Conservation (phyloP, 1,140 invertebrate species). For the Thereuonema tuberculata region DNA sequence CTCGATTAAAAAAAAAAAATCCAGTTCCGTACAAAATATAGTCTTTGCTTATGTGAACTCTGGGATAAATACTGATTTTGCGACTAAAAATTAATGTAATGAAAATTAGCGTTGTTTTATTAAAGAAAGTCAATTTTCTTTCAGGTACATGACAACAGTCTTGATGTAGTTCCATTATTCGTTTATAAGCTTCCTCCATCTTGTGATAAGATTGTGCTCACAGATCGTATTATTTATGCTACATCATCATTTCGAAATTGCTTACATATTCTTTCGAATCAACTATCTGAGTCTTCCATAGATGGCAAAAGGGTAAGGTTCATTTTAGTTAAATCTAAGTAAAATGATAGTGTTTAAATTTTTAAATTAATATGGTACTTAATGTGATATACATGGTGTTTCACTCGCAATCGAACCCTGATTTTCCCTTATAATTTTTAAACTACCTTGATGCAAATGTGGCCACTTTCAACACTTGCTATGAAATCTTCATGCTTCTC, state of each 20-base stretch:
- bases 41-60: background rate
- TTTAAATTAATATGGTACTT: too few relatives aligned
- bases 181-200: slow-evolving; percentile 50
- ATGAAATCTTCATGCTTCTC: too few relatives aligned
- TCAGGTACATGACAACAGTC: slow-evolving; percentile 38
- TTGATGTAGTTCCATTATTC: slow-evolving; percentile 47
- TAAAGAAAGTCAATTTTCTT: background rate
- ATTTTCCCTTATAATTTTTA: too few relatives aligned
- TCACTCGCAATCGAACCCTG: too few relatives aligned
- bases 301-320: slow-evolving; percentile 40
- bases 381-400: too few relatives aligned
- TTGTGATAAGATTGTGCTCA: slow-evolving; percentile 41
- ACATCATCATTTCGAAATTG: slow-evolving; percentile 35
- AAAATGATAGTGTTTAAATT: too few relatives aligned
- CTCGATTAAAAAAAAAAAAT: too few relatives aligned
- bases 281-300: slow-evolving; percentile 42
- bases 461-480: too few relatives aligned
- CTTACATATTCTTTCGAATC: slow-evolving; percentile 43
- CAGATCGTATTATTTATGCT: slow-evolving; percentile 46
- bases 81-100: background rate
- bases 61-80: background rate
- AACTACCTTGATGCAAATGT: too few relatives aligned
- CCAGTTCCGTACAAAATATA: too few relatives aligned
- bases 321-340: too few relatives aligned
- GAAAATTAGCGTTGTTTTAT: background rate